These are phyloP conservation scores for Idaea straminata DNA, from an alignment of 2,888 invertebrate species.

Conservation along the genomic window DNA sequence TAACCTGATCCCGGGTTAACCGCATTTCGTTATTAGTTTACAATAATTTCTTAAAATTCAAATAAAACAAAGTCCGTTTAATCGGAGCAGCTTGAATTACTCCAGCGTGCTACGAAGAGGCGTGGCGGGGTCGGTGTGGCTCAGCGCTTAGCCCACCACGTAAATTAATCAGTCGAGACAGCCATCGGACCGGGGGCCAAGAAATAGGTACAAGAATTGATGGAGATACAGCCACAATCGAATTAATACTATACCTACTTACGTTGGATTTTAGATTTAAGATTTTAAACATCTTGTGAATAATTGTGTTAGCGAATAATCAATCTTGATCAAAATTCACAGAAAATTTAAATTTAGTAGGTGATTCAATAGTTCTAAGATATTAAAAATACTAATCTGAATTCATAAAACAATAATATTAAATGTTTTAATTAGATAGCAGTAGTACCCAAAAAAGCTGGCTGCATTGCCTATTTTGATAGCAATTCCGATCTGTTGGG, in stretches of 20 bases:
- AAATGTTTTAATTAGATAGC: too few relatives aligned
- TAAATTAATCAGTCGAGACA: not conserved
- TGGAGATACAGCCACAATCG: not conserved
- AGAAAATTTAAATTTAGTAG: too few relatives aligned
- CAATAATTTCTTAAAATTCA: not conserved
- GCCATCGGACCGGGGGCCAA: not conserved
- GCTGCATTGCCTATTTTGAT: too few relatives aligned
- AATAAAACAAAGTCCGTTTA: not conserved
- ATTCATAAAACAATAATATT: too few relatives aligned
- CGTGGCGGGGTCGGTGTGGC: not conserved
- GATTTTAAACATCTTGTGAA: not conserved
- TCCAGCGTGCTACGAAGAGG: not conserved
- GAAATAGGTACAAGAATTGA: not conserved
- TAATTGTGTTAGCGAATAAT: slow-evolving; percentile 33
- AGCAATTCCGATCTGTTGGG: too few relatives aligned
- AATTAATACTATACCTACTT: not conserved
- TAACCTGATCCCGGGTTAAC: too few relatives aligned
- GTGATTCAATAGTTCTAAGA: too few relatives aligned
- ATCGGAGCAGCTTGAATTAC: not conserved
- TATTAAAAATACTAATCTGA: too few relatives aligned
- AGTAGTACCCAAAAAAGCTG: too few relatives aligned
- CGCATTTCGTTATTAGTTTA: too few relatives aligned
- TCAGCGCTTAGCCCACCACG: not conserved
- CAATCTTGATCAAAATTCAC: slow-evolving; percentile 6
- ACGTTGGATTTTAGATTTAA: not conserved